These are phyloP conservation scores for Rhineura floridana DNA, from an alignment of 2,113 vertebrate species.

Conservation along the genomic window DNA sequence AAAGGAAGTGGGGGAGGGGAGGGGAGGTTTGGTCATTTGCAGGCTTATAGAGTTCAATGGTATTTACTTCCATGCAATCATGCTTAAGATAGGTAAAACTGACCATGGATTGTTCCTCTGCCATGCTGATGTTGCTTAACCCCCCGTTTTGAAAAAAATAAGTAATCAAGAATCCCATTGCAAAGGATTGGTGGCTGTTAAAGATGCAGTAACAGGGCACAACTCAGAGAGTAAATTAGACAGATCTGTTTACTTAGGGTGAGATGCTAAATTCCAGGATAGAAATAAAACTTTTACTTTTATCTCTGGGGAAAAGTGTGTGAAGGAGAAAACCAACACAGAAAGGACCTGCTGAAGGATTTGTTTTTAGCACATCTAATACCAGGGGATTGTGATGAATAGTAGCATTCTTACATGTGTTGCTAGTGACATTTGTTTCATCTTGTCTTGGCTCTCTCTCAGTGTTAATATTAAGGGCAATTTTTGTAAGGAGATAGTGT, in stretches of 20 bases:
- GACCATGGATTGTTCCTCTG: conserved; percentile 29
- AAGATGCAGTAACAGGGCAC: conserved; percentile 53
- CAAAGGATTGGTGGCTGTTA: conserved; percentile 53
- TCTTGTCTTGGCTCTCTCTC: conserved; percentile 53
- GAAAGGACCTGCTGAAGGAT: conserved; percentile 26
- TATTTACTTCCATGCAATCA: no score
- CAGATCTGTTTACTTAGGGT: conserved; percentile 50
- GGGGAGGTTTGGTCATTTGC: no score
- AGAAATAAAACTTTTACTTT: conserved; percentile 34
- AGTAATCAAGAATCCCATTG: conserved; percentile 47
- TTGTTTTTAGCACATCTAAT: conserved; percentile 38
- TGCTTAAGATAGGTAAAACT: no score
- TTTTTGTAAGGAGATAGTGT: conserved; percentile 44
- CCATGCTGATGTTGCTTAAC: conserved; percentile 64
- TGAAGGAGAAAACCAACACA: conserved; percentile 29
- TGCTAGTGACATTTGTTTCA: conserved; percentile 52
- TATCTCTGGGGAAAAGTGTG: conserved; percentile 36
- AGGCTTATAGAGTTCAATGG: no score
- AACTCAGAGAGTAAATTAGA: conserved; percentile 36
- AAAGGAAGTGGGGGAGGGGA: no score
- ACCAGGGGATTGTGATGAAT: conserved; percentile 35
- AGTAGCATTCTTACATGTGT: conserved; percentile 38
- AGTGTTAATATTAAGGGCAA: conserved; percentile 55
- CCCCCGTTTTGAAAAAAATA: conserved; percentile 46
- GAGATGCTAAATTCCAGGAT: conserved; percentile 51